Conservation (phyloP, 92 coral and sea anemone species). For the Siderastrea siderea region DNA sequence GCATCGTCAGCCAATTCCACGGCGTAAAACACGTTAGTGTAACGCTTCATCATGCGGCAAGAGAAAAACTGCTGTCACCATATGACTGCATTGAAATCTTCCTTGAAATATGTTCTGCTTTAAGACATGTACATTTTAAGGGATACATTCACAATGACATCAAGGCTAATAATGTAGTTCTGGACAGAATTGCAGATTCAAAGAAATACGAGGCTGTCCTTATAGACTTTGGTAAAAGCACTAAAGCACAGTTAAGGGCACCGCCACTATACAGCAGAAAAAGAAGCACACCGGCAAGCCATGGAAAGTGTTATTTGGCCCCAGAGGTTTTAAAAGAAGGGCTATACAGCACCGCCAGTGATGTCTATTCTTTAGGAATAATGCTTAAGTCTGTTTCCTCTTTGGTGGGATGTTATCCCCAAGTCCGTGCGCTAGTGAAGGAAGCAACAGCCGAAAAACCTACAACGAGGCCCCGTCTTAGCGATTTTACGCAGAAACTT, state of each 20-base stretch:
- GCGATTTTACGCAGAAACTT: too few species aligned
- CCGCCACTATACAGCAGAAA: too few species aligned
- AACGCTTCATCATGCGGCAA: constrained; percentile 9
- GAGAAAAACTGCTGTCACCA: background rate
- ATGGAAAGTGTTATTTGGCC: too few species aligned
- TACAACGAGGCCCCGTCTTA: too few species aligned
- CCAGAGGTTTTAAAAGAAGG: too few species aligned
- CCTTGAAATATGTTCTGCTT: constrained; percentile 8
- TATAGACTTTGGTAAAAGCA: constrained; percentile 36
- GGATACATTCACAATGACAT: constrained; percentile 31
- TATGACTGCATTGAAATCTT: constrained; percentile 6
- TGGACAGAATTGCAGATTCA: constrained; percentile 3
- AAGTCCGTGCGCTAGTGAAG: too few species aligned
- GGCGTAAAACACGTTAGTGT: constrained; percentile 12
- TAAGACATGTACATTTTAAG: constrained; percentile 1
- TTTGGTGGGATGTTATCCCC: too few species aligned
- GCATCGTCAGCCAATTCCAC: constrained; percentile 5
- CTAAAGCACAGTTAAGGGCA: background rate
- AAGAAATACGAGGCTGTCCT: constrained; percentile 15
- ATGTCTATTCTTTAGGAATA: too few species aligned
- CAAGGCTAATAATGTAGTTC: constrained; percentile 30
- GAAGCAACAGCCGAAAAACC: too few species aligned
- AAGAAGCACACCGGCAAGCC: too few species aligned
- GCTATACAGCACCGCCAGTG: too few species aligned
- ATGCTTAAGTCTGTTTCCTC: too few species aligned